A percentile compares a stretch with the other conserved stretches of the same genome.
Conservation (phyloP, 2,888 invertebrate species). For the Polylopha cassiicola region DNA sequence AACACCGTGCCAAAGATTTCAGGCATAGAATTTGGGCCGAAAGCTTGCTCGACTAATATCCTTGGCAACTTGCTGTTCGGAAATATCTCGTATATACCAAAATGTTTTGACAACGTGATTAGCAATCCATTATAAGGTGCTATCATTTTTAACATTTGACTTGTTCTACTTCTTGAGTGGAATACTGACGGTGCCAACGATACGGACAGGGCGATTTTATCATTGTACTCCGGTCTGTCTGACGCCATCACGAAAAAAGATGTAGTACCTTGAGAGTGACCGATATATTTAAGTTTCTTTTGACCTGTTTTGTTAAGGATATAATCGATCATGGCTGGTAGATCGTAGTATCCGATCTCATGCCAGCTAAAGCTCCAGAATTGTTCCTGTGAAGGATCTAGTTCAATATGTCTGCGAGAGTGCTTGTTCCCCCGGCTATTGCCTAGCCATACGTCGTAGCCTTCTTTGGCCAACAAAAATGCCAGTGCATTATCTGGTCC, state of each 20-base stretch:
- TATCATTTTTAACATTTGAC: background rate
- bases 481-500: conserved; percentile 49
- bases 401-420: conserved; percentile 65
- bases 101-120: background rate
- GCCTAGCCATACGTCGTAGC: conserved; percentile 64
- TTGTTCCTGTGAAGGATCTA: conserved; percentile 47
- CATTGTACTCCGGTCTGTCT: conserved; percentile 68
- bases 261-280: conserved; percentile 81
- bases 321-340: conserved; percentile 77
- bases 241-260: conserved; percentile 68
- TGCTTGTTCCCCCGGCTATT: conserved; percentile 79
- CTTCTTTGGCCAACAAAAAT: conserved; percentile 65
- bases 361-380: conserved; percentile 79
- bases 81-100: conserved; percentile 78
- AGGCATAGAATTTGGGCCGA: conserved; percentile 53
- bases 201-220: conserved; percentile 64
- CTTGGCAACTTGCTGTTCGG: conserved; percentile 75
- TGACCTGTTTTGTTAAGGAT: conserved; percentile 59
- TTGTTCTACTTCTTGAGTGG: conserved; percentile 36
- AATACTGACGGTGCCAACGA: conserved; percentile 74
- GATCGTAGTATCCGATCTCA: conserved; percentile 82
- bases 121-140: background rate
- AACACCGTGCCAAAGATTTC: conserved; percentile 76
- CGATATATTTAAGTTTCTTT: conserved; percentile 76
- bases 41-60: conserved; percentile 59